Conservation (phyloP, 1,140 invertebrate genomes). For the Frieseomelitta varia region DNA sequence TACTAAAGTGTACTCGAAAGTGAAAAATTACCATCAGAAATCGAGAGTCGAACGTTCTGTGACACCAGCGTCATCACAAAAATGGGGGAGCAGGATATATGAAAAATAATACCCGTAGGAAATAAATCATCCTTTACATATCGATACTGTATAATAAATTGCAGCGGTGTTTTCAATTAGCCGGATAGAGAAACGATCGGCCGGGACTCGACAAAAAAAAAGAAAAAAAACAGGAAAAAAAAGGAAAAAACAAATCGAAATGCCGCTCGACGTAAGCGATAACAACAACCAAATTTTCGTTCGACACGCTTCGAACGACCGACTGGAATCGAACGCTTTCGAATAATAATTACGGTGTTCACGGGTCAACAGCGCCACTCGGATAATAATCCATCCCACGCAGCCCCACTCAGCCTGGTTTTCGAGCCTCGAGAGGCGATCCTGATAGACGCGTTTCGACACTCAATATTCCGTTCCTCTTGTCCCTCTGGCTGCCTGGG, state of each 20-base stretch:
- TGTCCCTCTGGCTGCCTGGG: background rate
- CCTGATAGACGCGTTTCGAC: slow-evolving; percentile 38
- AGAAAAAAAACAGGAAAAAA: too few species aligned
- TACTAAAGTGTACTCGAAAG: too few species aligned
- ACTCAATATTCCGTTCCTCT: slow-evolving; percentile 31
- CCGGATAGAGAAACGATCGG: background rate
- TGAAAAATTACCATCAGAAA: too few species aligned
- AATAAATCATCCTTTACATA: background rate
- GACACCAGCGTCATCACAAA: too few species aligned
- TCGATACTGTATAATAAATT: background rate
- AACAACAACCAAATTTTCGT: background rate
- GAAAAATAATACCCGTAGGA: background rate
- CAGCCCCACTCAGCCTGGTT: slow-evolving; percentile 19
- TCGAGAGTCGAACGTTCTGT: too few species aligned
- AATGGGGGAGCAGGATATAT: background rate
- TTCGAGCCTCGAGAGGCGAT: slow-evolving; percentile 9
- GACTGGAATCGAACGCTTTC: background rate
- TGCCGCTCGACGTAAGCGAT: background rate
- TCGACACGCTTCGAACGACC: background rate
- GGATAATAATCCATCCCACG: slow-evolving; percentile 11
- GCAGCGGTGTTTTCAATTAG: background rate
- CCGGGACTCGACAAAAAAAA: background rate
- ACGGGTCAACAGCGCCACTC: slow-evolving; percentile 28
- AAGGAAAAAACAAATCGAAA: background rate
- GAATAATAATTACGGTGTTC: slow-evolving; percentile 46